phyloP scores from a whole-genome alignment of 2,113 vertebrate genomes.

The Gymnocephalus cernua region DNA sequence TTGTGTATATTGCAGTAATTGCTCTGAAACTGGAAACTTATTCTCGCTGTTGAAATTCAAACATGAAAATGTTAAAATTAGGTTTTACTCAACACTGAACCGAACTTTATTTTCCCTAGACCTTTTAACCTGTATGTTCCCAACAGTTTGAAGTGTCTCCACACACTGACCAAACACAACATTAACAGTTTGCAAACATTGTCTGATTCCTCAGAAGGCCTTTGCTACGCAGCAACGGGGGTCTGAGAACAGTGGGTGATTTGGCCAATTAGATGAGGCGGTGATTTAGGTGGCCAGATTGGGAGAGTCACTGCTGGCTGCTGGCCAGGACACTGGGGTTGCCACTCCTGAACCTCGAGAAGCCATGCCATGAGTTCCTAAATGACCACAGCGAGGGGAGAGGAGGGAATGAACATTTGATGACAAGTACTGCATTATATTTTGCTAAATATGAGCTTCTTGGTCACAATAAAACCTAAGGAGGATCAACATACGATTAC shows the following conservation, averaged over 20 bases:
- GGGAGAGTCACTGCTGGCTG: slow-evolving; percentile 81
- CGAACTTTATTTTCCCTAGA: background rate
- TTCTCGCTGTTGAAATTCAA: slow-evolving; percentile 41
- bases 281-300: slow-evolving; percentile 86
- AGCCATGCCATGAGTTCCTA: slow-evolving; percentile 69
- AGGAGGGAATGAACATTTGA: slow-evolving; percentile 24
- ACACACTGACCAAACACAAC: slow-evolving; percentile 66
- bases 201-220: slow-evolving; percentile 76
- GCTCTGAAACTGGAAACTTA: slow-evolving; percentile 64
- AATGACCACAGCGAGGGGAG: slow-evolving; percentile 70
- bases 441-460: background rate
- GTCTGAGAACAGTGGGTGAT: slow-evolving; percentile 78
- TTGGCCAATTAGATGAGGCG: slow-evolving; percentile 85
- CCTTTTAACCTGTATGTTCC: background rate
- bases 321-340: slow-evolving; percentile 82
- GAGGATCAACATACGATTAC: background rate
- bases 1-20: slow-evolving; percentile 80
- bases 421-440: background rate
- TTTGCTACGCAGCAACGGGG: slow-evolving; percentile 76
- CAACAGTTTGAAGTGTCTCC: slow-evolving; percentile 34
- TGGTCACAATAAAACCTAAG: background rate
- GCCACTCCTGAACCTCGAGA: slow-evolving; percentile 78
- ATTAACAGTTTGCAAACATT: slow-evolving; percentile 77
- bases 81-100: background rate
- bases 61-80: slow-evolving; percentile 22